These are phyloP conservation scores for Globodera rostochiensis DNA, from an alignment of 1,140 invertebrate genomes.

Conservation along the genomic window DNA sequence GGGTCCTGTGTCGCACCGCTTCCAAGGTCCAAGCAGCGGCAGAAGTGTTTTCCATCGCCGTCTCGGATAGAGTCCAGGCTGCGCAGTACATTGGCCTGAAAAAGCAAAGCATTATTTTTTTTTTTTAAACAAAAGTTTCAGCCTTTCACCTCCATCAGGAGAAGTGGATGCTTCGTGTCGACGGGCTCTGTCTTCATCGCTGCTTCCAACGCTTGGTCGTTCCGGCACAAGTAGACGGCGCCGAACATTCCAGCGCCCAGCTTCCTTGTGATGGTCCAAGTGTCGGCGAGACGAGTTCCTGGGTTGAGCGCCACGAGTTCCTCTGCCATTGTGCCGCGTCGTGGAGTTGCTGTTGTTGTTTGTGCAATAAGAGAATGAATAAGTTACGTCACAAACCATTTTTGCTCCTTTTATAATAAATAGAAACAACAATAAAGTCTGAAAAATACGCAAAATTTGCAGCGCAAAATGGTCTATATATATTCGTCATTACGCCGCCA, in stretches of 20 bases:
- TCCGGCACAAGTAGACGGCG: conserved; percentile 2
- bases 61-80: background rate
- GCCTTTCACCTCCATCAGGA: background rate
- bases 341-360: too few species aligned
- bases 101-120: background rate
- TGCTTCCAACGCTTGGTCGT: background rate
- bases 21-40: conserved; percentile 31
- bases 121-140: background rate
- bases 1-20: background rate
- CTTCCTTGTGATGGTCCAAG: conserved; percentile 24
- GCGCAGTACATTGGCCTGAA: background rate
- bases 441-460: too few species aligned
- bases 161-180: background rate
- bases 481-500: too few species aligned
- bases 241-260: conserved; percentile 18
- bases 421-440: too few species aligned
- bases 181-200: background rate
- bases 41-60: background rate
- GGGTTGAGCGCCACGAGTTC: background rate
- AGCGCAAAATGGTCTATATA: too few species aligned
- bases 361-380: too few species aligned
- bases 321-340: too few species aligned
- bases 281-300: background rate
- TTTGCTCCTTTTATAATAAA: too few species aligned
- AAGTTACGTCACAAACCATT: too few species aligned